These are phyloP conservation scores for Phataginus tricuspis DNA, from an alignment of 2,797 vertebrate species.

Conservation along the genomic window DNA sequence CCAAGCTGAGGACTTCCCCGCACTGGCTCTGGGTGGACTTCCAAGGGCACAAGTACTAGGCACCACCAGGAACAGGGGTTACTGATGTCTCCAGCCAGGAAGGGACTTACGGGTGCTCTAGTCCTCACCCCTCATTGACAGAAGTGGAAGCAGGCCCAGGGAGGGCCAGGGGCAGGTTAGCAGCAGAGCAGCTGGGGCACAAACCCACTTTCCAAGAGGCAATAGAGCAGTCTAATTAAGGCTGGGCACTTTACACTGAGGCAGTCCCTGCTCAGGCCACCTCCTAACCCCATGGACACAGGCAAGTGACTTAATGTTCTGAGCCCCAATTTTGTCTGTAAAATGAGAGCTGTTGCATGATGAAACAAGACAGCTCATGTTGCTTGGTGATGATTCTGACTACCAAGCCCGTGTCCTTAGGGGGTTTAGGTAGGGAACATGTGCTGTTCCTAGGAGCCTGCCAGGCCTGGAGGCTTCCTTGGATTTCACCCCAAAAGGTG, in stretches of 20 bases:
- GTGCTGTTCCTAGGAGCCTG: background rate
- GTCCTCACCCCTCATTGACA: background rate
- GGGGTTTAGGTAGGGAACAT: background rate
- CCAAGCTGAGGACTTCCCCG: background rate
- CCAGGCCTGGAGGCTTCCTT: background rate
- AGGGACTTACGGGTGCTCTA: too few species aligned
- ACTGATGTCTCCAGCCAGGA: background rate
- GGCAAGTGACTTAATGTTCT: background rate
- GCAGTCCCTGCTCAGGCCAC: too few species aligned
- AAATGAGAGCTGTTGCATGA: background rate
- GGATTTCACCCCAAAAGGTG: background rate
- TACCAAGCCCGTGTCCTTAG: background rate
- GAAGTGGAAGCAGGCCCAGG: background rate
- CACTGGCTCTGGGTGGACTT: background rate
- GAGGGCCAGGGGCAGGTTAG: background rate
- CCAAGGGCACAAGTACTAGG: background rate
- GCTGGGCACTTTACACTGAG: background rate
- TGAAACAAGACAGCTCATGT: background rate
- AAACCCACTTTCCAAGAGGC: background rate
- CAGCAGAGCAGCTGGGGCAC: background rate
- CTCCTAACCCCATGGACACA: background rate
- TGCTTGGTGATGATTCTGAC: background rate
- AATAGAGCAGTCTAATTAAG: background rate
- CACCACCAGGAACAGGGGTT: background rate
- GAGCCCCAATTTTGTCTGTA: background rate